Evolutionary conservation across 1,140 invertebrate genomes (phyloP), one percentile per base, ranked within the genome.

Genomic region (Penaeus chinensis): DNA sequence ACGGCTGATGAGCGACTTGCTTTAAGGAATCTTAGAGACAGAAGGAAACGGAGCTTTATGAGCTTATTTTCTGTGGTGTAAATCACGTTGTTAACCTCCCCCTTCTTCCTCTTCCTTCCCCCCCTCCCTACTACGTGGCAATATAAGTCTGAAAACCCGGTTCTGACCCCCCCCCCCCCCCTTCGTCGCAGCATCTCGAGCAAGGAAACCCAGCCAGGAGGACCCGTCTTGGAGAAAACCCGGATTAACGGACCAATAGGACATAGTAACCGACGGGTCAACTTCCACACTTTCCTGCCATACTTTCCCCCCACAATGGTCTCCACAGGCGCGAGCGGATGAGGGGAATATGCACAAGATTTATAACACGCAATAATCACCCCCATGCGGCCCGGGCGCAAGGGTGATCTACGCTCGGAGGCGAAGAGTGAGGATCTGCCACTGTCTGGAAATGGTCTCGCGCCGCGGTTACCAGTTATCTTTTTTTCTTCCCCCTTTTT

Each of bases 381-480:
- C 77, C 63, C 54, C 79, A 78, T 60, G 61, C n/a, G 37, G 3
- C n/a, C 4, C 76, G 32, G 76, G 22, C 61, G 63, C 69, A 69
- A 69, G 79, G 84, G 84, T 85, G 54, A 80, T 65, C 63, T 79
- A 65, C 47, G 61, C 13, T 18, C 19, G 32, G 24, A 42, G 27
- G 32, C 42, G 84, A 54, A 16, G 76, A 42, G 22, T n/a, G 76
- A 62, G 7, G 37, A 69, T 42, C n/a, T 18, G 62, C 62, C 77
- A 37, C 63, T 79, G 60, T 69, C 37, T 24, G 63, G 27, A 42
- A 63, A 76, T 60, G 22, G 62, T 1, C 65, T 65, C 37, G 24
- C 27, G 71, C 60, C 78, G 84, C 84, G 84, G 84, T 85, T 85
- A 85, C 84, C 84, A 85, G 24, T 85, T 85, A 61, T 42, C 76